Percentiles rank a stretch among this genome's conserved stretches.
These are phyloP conservation scores for Pluvialis apricaria DNA, from an alignment of 2,113 vertebrate genomes.

Conservation along the genomic window DNA sequence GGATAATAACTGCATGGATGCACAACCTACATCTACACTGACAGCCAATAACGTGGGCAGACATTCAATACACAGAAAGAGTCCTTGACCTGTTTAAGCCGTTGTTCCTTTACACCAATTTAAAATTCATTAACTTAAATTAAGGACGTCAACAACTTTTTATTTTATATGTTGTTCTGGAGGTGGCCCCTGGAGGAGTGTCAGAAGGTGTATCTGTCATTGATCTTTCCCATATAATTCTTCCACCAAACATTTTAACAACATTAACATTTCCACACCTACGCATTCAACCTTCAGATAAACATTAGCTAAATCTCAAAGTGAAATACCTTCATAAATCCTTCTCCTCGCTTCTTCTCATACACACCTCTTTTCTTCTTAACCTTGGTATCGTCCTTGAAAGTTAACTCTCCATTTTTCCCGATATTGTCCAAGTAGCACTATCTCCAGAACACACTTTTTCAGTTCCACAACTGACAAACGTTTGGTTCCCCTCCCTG, in stretches of 20 bases:
- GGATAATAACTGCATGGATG: conserved; percentile 3
- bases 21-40: conserved; percentile 4
- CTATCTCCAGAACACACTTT: not conserved
- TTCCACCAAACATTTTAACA: not conserved
- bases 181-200: not conserved
- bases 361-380: not conserved
- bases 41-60: not conserved
- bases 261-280: conserved; percentile 2
- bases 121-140: conserved; percentile 4
- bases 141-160: conserved; percentile 17
- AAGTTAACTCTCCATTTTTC: not conserved
- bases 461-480: not conserved
- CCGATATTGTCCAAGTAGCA: not conserved
- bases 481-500: not conserved
- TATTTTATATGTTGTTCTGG: not conserved
- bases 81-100: conserved; percentile 46
- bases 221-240: not conserved
- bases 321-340: not conserved
- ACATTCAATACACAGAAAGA: not conserved
- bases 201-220: not conserved
- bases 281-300: not conserved
- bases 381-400: not conserved
- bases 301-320: not conserved
- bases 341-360: not conserved
- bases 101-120: not conserved